These are phyloP conservation scores for Boulengeromyrus knoepffleri DNA, from an alignment of 2,113 vertebrate genomes.

Conservation along the genomic window DNA sequence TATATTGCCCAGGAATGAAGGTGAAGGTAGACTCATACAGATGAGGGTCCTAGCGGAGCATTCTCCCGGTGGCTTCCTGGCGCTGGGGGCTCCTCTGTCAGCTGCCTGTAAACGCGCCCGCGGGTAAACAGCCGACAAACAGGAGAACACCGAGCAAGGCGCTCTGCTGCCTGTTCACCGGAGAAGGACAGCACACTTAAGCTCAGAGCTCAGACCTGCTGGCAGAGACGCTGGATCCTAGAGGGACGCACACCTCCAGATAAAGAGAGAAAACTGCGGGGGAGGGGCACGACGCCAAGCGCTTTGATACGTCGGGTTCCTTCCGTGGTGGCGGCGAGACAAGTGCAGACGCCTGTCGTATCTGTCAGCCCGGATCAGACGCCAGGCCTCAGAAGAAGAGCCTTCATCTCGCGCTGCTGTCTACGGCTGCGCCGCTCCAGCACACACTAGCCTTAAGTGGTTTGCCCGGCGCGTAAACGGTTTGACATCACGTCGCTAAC, in stretches of 20 bases:
- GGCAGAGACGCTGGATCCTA: not conserved
- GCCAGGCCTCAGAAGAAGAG: slow-evolving; percentile 53
- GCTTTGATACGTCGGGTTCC: slow-evolving; percentile 15
- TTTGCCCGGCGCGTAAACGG: slow-evolving; percentile 65
- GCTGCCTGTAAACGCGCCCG: slow-evolving; percentile 37
- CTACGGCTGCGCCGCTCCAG: slow-evolving; percentile 58
- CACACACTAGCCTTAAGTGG: slow-evolving; percentile 61
- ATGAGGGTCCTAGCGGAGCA: not conserved
- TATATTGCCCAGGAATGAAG: not conserved
- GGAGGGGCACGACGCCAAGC: not conserved
- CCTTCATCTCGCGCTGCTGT: slow-evolving; percentile 61
- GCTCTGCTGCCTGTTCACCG: not conserved
- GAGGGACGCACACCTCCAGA: slow-evolving; percentile 5
- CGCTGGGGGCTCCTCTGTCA: not conserved
- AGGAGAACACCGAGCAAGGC: slow-evolving; percentile 8
- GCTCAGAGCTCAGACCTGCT: not conserved
- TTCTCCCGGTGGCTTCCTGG: too few relatives aligned
- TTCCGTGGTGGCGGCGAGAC: slow-evolving; percentile 33
- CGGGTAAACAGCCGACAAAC: slow-evolving; percentile 47
- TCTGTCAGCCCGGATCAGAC: slow-evolving; percentile 55
- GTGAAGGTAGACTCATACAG: not conserved
- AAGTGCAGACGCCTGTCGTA: slow-evolving; percentile 56
- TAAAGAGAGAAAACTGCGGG: not conserved
- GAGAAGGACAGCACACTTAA: not conserved
- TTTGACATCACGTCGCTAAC: slow-evolving; percentile 67